Percentiles rank a stretch among this genome's conserved stretches.
Evolutionary conservation across 1,140 invertebrate species (phyloP).

Genomic region (Caerostris darwini): DNA sequence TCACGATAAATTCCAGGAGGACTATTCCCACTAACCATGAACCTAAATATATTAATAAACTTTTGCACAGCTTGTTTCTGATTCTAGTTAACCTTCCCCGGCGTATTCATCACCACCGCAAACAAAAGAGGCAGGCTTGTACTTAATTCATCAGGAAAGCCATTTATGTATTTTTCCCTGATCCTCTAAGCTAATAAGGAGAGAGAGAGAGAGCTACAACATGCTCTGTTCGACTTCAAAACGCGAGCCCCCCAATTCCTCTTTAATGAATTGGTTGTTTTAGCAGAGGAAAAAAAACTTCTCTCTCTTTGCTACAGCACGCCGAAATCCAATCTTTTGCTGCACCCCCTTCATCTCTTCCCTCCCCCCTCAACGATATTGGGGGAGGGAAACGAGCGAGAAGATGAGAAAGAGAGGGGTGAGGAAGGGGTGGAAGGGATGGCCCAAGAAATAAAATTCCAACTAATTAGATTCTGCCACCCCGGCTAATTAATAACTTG

Average conservation of each 20-base stretch:
- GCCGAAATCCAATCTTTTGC: constrained; percentile 16
- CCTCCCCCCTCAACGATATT: not conserved
- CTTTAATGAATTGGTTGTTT: constrained; percentile 50
- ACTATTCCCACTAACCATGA: too few species aligned
- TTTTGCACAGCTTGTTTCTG: not conserved
- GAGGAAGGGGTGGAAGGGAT: not conserved
- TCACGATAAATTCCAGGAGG: too few species aligned
- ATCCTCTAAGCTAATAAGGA: constrained; percentile 21
- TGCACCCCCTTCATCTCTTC: not conserved
- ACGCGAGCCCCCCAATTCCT: not conserved
- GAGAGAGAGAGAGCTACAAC: not conserved
- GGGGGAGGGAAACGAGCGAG: not conserved
- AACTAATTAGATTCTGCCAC: constrained; percentile 76
- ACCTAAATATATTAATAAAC: not conserved
- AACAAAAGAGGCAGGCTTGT: not conserved
- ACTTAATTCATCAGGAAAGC: constrained; percentile 36
- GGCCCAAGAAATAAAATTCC: constrained; percentile 73
- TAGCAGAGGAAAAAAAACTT: not conserved
- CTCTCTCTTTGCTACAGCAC: not conserved
- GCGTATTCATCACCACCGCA: not conserved
- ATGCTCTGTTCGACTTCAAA: constrained; percentile 21
- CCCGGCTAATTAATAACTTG: constrained; percentile 73
- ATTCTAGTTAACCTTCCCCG: not conserved
- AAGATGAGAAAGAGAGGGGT: not conserved
- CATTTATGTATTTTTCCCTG: constrained; percentile 36